A percentile compares a stretch with the other conserved stretches of the same genome.
These are phyloP conservation scores for Podiceps cristatus DNA, from an alignment of 2,113 vertebrate genomes.

Conservation along the genomic window DNA sequence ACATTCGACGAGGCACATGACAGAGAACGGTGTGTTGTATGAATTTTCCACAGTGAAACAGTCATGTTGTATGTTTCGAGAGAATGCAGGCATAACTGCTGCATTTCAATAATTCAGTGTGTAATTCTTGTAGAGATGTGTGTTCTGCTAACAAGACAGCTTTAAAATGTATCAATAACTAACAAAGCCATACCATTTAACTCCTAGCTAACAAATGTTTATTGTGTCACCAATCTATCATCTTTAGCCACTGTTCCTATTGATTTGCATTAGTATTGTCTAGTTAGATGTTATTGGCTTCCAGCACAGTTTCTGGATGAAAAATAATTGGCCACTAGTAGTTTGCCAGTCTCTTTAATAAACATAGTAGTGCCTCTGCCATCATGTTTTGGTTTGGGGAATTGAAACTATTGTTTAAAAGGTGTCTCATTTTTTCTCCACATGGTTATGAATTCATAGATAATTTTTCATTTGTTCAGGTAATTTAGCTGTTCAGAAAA, in stretches of 20 bases:
- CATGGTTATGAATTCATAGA: background rate
- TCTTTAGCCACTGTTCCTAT: background rate
- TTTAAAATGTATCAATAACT: background rate
- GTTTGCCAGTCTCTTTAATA: background rate
- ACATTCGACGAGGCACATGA: background rate
- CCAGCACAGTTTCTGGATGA: background rate
- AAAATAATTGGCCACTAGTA: background rate
- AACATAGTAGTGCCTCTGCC: accelerated
- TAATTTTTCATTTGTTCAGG: background rate
- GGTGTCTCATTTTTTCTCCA: background rate
- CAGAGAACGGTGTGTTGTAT: background rate
- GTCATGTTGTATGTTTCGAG: background rate
- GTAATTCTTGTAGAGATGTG: background rate
- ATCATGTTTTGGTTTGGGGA: background rate
- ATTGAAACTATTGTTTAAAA: background rate
- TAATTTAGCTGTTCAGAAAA: background rate
- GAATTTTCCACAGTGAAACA: background rate
- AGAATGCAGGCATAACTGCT: background rate
- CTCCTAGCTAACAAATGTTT: background rate
- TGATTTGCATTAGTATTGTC: background rate
- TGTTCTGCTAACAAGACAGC: background rate
- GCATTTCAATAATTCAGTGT: background rate
- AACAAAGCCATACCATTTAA: background rate
- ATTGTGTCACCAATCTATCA: background rate
- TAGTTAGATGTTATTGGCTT: background rate